phyloP scores from a whole-genome alignment of 1,140 invertebrate species.

The Drosophila lini region DNA sequence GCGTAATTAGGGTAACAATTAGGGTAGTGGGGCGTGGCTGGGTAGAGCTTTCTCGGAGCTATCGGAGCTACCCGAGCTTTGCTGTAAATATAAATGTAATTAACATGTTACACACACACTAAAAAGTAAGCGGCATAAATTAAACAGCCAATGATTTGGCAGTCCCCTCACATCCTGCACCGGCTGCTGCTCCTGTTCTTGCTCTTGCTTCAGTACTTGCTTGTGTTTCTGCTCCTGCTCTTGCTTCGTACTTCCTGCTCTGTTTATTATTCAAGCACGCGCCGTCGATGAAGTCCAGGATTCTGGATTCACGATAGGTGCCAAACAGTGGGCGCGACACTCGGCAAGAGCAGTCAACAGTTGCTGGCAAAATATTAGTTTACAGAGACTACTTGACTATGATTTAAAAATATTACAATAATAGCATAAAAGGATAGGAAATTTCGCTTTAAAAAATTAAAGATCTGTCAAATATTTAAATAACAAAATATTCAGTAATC shows the following conservation, averaged over 20 bases:
- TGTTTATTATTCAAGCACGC: slow-evolving; percentile 79
- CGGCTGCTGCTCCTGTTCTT: neutral
- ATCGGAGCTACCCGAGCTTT: slow-evolving; percentile 11
- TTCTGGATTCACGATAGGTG: slow-evolving; percentile 44
- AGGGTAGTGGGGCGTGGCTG: slow-evolving; percentile 33
- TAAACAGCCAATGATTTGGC: slow-evolving; percentile 70
- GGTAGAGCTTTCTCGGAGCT: slow-evolving; percentile 8
- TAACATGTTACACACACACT: slow-evolving; percentile 72
- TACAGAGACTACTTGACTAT: neutral
- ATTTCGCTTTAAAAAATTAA: neutral
- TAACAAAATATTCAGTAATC: too few relatives aligned
- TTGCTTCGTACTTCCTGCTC: slow-evolving; percentile 38
- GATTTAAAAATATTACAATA: neutral
- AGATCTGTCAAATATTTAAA: neutral
- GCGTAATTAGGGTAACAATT: slow-evolving; percentile 75
- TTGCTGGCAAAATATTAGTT: slow-evolving; percentile 2
- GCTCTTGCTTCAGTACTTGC: neutral
- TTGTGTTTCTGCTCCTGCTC: neutral
- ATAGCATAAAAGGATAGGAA: neutral
- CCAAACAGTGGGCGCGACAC: slow-evolving; percentile 23
- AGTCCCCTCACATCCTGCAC: slow-evolving; percentile 24
- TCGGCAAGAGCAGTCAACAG: slow-evolving; percentile 3
- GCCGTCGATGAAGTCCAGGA: slow-evolving; percentile 57
- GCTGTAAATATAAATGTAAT: slow-evolving; percentile 74
- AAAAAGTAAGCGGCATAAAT: slow-evolving; percentile 73